Percentiles rank a stretch among this genome's conserved stretches.
Evolutionary conservation across 2,888 invertebrate genomes (phyloP).

Genomic region (Tortricodes alternella): DNA sequence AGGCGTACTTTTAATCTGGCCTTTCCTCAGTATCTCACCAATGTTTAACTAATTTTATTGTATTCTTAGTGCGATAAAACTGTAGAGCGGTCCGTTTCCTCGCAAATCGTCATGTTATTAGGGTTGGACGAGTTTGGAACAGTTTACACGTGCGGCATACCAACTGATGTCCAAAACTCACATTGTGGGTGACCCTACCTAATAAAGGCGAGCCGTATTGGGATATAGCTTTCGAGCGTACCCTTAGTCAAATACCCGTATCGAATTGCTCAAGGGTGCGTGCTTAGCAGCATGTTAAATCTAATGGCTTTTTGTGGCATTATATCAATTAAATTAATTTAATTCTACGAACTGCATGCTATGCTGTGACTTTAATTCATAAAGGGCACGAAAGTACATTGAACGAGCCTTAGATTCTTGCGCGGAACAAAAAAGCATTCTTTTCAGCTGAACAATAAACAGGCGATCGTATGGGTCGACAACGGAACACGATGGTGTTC

Average conservation of each 20-base stretch:
- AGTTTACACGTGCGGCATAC: slow-evolving; percentile 16
- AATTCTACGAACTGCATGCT: not conserved
- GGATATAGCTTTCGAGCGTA: slow-evolving; percentile 2
- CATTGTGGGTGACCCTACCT: slow-evolving; percentile 38
- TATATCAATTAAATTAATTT: slow-evolving; percentile 27
- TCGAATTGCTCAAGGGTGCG: slow-evolving; percentile 19
- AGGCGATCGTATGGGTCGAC: too few relatives aligned
- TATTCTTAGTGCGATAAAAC: too few relatives aligned
- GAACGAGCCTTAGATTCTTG: too few relatives aligned
- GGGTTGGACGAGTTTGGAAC: not conserved
- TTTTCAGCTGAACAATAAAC: too few relatives aligned
- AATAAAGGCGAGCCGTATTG: slow-evolving; percentile 16
- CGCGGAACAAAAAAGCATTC: too few relatives aligned
- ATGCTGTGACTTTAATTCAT: slow-evolving; percentile 7
- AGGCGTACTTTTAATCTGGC: too few relatives aligned
- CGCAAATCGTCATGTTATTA: not conserved
- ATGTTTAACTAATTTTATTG: too few relatives aligned
- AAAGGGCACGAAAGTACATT: too few relatives aligned
- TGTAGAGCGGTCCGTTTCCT: not conserved
- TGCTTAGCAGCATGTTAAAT: slow-evolving; percentile 1
- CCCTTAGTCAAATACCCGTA: slow-evolving; percentile 20
- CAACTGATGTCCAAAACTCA: slow-evolving; percentile 12
- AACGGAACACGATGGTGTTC: too few relatives aligned
- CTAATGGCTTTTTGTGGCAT: slow-evolving; percentile 15
- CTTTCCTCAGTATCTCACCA: too few relatives aligned